phyloP scores from a whole-genome alignment of 2,113 vertebrate genomes.

The Galemys pyrenaicus region DNA sequence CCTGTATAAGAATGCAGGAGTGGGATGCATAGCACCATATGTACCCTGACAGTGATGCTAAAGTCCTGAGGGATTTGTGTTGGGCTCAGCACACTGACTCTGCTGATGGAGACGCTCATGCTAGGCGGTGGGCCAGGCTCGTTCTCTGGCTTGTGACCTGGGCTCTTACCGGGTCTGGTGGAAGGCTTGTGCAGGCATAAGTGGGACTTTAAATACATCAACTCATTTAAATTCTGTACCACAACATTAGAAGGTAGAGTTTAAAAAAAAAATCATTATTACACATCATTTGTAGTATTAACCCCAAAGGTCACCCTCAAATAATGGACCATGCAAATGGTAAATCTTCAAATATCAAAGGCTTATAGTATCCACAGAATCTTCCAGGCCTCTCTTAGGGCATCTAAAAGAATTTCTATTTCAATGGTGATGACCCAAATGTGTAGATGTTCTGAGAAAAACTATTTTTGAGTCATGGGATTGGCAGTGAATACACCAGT shows the following conservation, averaged over 20 bases:
- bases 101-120: not conserved
- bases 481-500: not conserved
- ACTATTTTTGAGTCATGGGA: not conserved
- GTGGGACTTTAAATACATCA: not conserved
- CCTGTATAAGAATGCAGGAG: not conserved
- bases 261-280: not conserved
- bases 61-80: not conserved
- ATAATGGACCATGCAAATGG: not conserved
- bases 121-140: not conserved
- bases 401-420: constrained; percentile 3
- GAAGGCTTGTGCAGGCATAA: not conserved
- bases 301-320: not conserved
- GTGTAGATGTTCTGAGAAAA: not conserved
- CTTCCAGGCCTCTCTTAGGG: not conserved
- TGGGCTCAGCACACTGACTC: not conserved
- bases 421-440: not conserved
- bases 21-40: not conserved
- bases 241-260: not conserved
- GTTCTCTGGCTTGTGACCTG: not conserved
- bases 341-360: not conserved
- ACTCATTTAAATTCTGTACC: not conserved
- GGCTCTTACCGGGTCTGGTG: not conserved
- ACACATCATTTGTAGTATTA: not conserved
- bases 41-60: not conserved
- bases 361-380: not conserved